Percentiles rank a stretch among this genome's conserved stretches.
Evolutionary conservation across 2,888 invertebrate species (phyloP).

Genomic region (Anaspis maculata): DNA sequence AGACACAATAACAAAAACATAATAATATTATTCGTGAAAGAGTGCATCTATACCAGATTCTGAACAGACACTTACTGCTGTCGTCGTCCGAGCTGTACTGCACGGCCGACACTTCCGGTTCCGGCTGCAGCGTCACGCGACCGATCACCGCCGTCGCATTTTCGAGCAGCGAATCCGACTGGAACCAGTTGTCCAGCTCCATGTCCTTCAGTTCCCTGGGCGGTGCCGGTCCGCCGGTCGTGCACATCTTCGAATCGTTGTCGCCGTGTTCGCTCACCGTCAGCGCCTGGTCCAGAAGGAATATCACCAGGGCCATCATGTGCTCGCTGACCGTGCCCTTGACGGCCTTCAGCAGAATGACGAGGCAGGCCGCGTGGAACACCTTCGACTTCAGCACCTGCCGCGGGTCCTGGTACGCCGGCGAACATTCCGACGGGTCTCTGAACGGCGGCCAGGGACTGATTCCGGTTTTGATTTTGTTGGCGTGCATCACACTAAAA

Average conservation of each 20-base stretch:
- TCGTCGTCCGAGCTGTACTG: slow-evolving; percentile 63
- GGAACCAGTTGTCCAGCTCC: slow-evolving; percentile 58
- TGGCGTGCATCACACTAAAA: slow-evolving; percentile 34
- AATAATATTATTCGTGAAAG: too few species aligned
- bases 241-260: slow-evolving; percentile 44
- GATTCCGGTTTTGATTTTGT: slow-evolving; percentile 35
- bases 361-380: slow-evolving; percentile 68
- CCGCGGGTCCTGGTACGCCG: slow-evolving; percentile 61
- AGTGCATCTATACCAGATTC: too few species aligned
- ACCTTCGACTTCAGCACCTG: slow-evolving; percentile 51
- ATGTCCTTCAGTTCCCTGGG: slow-evolving; percentile 44
- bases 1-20: too few species aligned
- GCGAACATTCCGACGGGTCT: slow-evolving; percentile 55
- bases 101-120: slow-evolving; percentile 49
- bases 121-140: slow-evolving; percentile 52
- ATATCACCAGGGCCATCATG: slow-evolving; percentile 76
- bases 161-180: slow-evolving; percentile 63
- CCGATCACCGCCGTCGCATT: slow-evolving; percentile 65
- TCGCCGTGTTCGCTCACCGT: slow-evolving; percentile 21
- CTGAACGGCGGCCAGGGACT: slow-evolving; percentile 73
- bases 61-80: too few species aligned
- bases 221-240: slow-evolving; percentile 33
- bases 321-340: slow-evolving; percentile 76
- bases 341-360: slow-evolving; percentile 77
- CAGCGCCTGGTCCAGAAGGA: slow-evolving; percentile 78